Conservation (phyloP, 2,113 vertebrate genomes). For the Bufo gargarizans region DNA sequence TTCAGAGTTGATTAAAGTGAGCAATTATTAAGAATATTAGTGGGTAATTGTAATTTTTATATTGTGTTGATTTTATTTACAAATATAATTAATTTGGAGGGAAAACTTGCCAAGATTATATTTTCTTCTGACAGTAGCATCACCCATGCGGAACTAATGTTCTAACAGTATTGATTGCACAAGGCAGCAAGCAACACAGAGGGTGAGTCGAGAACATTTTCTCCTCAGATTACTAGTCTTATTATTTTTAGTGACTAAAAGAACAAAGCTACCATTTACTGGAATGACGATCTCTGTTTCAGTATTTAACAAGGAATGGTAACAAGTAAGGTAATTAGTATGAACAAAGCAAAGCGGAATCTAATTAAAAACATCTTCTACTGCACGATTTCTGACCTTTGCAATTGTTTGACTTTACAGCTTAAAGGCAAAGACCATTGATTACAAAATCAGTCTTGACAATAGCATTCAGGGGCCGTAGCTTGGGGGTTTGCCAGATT, state of each 20-base stretch:
- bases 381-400: constrained; percentile 21
- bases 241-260: constrained; percentile 22
- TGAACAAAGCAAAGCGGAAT: constrained; percentile 24
- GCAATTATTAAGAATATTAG: not conserved
- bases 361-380: constrained; percentile 34
- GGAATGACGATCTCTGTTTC: constrained; percentile 6
- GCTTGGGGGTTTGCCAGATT: constrained; percentile 13
- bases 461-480: not conserved
- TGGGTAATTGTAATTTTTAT: not conserved
- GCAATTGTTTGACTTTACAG: constrained; percentile 15
- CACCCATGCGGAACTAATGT: constrained; percentile 42
- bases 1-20: not conserved
- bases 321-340: constrained; percentile 22
- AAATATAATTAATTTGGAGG: constrained; percentile 41
- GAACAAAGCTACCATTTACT: constrained; percentile 23
- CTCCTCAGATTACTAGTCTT: not conserved
- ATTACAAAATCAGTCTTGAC: constrained; percentile 22
- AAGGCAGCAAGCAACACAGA: constrained; percentile 15
- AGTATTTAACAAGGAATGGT: constrained; percentile 30
- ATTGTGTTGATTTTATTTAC: constrained; percentile 24
- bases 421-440: constrained; percentile 47
- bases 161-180: constrained; percentile 48
- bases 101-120: not conserved
- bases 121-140: not conserved
- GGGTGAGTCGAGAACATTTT: not conserved